These are phyloP conservation scores for Monopterus albus DNA, from an alignment of 2,113 vertebrate species.

Conservation along the genomic window DNA sequence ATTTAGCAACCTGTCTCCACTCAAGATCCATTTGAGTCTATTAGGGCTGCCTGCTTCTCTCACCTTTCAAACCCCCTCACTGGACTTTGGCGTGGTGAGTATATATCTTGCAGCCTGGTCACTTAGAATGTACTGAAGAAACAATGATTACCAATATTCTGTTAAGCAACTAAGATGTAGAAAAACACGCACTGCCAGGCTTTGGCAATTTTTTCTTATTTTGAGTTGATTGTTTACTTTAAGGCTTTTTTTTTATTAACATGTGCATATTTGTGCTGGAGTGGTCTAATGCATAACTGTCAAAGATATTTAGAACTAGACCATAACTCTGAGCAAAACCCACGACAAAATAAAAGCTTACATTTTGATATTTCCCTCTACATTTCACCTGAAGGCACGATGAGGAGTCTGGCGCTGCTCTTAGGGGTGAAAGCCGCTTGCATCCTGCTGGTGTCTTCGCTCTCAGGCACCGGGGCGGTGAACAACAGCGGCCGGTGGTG, in stretches of 20 bases:
- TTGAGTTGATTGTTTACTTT: background rate
- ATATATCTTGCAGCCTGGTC: constrained; percentile 8
- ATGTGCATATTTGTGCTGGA: background rate
- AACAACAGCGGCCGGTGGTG: constrained; percentile 94
- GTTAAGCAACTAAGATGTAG: background rate
- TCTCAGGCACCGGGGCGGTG: constrained; percentile 89
- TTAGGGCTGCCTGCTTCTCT: constrained; percentile 49
- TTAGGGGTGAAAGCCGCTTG: constrained; percentile 88
- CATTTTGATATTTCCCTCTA: constrained; percentile 1
- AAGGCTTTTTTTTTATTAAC: background rate
- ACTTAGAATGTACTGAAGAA: background rate
- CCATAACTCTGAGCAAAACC: background rate
- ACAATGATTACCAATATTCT: background rate
- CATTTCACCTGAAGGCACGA: constrained; percentile 68
- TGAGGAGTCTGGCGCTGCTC: constrained; percentile 87
- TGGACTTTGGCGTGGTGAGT: constrained; percentile 77
- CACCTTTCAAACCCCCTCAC: constrained; percentile 47
- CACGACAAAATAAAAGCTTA: background rate
- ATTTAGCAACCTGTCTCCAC: constrained; percentile 72
- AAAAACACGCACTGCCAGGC: background rate
- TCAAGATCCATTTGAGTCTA: constrained; percentile 61
- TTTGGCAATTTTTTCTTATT: background rate
- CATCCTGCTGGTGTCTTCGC: constrained; percentile 88
- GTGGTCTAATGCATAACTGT: no score
- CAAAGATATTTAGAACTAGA: no score